phyloP scores from a whole-genome alignment of 2,797 vertebrate species.

The Manis javanica region DNA sequence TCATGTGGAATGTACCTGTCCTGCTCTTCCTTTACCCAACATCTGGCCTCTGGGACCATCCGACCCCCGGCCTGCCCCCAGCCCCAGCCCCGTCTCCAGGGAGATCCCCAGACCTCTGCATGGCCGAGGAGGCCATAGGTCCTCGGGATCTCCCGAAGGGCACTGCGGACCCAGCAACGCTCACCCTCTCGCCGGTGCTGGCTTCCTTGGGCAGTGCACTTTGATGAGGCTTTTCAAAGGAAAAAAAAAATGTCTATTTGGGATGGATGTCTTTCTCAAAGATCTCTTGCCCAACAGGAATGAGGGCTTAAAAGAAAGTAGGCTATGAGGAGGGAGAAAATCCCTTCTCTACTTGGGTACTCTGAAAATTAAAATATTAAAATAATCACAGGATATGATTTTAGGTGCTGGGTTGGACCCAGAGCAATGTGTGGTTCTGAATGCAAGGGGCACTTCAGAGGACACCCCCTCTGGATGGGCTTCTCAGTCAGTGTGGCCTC shows the following conservation, averaged over 20 bases:
- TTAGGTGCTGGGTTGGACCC: neutral
- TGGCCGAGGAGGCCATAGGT: neutral
- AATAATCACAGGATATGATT: neutral
- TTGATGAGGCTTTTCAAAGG: too few species aligned
- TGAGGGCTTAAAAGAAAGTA: neutral
- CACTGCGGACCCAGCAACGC: neutral
- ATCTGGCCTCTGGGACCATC: neutral
- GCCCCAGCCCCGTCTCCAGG: neutral
- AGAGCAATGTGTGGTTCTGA: neutral
- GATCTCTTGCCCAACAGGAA: neutral
- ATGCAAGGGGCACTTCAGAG: neutral
- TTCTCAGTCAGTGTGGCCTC: neutral
- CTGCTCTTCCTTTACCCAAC: neutral
- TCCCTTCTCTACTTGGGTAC: neutral
- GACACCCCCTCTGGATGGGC: too few species aligned
- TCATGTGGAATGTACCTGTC: rapidly evolving
- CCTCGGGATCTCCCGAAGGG: neutral
- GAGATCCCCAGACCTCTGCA: neutral
- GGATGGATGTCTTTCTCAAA: neutral
- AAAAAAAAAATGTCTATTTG: neutral
- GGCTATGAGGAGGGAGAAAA: neutral
- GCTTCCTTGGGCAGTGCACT: neutral
- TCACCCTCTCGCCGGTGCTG: neutral
- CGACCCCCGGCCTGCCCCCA: rapidly evolving
- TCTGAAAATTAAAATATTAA: neutral